These are phyloP conservation scores for Notoglanidium macrostoma DNA, from an alignment of 2,797 vertebrate species.

Conservation along the genomic window DNA sequence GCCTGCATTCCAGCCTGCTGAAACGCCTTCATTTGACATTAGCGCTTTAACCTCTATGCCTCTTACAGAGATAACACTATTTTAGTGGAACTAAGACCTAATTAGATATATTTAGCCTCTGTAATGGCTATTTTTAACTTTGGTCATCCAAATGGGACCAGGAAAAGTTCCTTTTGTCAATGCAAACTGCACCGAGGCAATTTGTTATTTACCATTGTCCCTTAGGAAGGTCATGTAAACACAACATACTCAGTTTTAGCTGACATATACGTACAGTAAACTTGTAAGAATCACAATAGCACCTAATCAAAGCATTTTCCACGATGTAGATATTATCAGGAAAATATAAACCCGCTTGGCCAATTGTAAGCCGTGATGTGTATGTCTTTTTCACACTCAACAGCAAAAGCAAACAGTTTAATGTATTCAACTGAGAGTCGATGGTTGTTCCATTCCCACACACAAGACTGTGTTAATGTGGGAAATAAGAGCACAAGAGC, in stretches of 20 bases:
- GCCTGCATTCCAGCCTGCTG: conserved; percentile 56
- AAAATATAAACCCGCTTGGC: background rate
- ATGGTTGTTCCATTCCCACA: conserved; percentile 51
- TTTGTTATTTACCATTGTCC: background rate
- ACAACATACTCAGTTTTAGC: background rate
- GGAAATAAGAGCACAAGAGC: conserved; percentile 33
- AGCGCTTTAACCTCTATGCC: conserved; percentile 59
- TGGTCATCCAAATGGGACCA: conserved; percentile 23
- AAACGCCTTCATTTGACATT: conserved; percentile 59
- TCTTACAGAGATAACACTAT: conserved; percentile 66
- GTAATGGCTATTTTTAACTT: conserved; percentile 63
- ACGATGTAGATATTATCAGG: background rate
- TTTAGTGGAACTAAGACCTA: conserved; percentile 57
- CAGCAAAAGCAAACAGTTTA: conserved; percentile 14
- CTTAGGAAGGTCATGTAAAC: background rate
- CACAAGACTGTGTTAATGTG: conserved; percentile 39
- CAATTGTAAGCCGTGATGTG: no score
- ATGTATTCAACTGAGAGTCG: conserved; percentile 43
- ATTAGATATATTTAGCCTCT: conserved; percentile 66
- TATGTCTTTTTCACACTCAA: conserved; percentile 1
- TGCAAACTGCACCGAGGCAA: background rate
- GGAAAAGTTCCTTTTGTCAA: background rate
- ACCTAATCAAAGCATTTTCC: background rate
- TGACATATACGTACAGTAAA: background rate
- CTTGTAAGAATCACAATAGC: background rate